A percentile compares a stretch with the other conserved stretches of the same genome.
phyloP scores from a whole-genome alignment of 2,888 invertebrate genomes.

The Ophraella communa region DNA sequence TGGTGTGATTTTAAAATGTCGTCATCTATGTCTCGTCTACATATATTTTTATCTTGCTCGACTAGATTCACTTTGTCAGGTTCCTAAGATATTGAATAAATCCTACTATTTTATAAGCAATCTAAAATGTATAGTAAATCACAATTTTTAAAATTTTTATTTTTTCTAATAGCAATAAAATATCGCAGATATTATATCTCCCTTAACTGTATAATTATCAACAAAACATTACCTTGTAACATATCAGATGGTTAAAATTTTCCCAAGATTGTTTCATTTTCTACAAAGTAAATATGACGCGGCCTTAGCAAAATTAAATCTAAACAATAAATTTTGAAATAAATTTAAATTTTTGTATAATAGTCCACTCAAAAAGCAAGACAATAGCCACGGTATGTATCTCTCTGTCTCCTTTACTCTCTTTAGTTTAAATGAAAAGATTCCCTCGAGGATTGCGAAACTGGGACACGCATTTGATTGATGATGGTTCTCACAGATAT shows the following conservation, averaged over 20 bases:
- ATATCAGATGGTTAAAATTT: background rate
- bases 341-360: background rate
- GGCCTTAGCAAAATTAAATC: background rate
- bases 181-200: background rate
- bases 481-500: constrained; percentile 21
- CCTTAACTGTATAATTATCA: background rate
- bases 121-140: no score
- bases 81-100: no score
- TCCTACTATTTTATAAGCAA: no score
- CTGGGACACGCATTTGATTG: constrained; percentile 18
- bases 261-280: background rate
- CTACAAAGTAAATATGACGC: background rate
- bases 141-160: no score
- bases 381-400: background rate
- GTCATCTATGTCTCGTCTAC: background rate
- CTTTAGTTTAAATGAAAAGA: background rate
- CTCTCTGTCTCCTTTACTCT: background rate
- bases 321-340: background rate
- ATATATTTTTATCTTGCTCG: background rate
- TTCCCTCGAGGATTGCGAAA: constrained; percentile 17
- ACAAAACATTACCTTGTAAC: background rate
- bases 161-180: no score
- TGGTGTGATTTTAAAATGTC: background rate
- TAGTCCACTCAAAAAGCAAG: background rate
- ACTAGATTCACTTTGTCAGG: background rate